phyloP scores from a whole-genome alignment of 2,888 invertebrate species.

The Zaprionus obscuricornis region DNA sequence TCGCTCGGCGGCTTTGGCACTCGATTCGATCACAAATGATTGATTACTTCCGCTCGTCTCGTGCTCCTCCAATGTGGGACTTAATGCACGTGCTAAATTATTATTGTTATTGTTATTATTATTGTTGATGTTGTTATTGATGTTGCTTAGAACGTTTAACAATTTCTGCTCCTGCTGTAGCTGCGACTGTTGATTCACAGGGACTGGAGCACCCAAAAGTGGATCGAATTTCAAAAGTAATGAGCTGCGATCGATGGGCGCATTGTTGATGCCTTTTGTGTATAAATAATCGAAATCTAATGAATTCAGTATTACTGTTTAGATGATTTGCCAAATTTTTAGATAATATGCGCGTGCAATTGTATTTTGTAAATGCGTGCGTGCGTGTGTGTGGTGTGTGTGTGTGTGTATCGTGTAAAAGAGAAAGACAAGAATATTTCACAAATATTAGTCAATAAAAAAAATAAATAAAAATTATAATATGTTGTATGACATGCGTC shows the following conservation, averaged over 20 bases:
- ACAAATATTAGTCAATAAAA: slow-evolving; percentile 43
- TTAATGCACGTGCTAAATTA: slow-evolving; percentile 59
- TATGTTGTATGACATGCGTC: no score
- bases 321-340: neutral
- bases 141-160: slow-evolving; percentile 49
- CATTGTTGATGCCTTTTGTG: slow-evolving; percentile 82
- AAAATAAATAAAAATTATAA: neutral
- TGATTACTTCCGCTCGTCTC: slow-evolving; percentile 73
- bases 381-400: slow-evolving; percentile 51
- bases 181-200: slow-evolving; percentile 67
- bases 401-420: no score
- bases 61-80: slow-evolving; percentile 82
- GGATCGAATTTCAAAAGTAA: slow-evolving; percentile 83
- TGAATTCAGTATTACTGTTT: slow-evolving; percentile 81
- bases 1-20: slow-evolving; percentile 62
- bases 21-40: slow-evolving; percentile 63
- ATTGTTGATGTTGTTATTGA: slow-evolving; percentile 34
- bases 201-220: slow-evolving; percentile 80
- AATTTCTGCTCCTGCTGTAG: slow-evolving; percentile 59
- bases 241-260: slow-evolving; percentile 80
- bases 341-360: neutral
- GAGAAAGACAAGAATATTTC: slow-evolving; percentile 37
- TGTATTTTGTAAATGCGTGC: slow-evolving; percentile 20
- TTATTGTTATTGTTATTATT: slow-evolving; percentile 36
- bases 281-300: slow-evolving; percentile 83